Evolutionary conservation across 2,113 vertebrate species (phyloP).

Genomic region (Alethe diademata): DNA sequence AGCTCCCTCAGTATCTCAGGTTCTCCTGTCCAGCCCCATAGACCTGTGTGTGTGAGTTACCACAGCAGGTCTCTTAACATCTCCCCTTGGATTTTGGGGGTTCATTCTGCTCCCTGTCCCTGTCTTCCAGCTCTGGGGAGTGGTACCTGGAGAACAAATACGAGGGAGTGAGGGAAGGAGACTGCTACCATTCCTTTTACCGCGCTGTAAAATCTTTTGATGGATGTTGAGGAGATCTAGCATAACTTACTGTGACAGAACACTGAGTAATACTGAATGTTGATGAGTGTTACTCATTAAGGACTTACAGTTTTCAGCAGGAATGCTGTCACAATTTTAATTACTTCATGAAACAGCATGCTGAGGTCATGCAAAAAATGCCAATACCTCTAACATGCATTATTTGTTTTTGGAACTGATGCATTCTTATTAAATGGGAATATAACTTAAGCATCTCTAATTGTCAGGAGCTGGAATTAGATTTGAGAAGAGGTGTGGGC

Average conservation of each 20-base stretch:
- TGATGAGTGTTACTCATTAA: slow-evolving; percentile 15
- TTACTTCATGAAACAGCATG: not conserved
- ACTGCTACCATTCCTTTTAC: not conserved
- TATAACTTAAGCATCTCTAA: not conserved
- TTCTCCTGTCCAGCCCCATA: not conserved
- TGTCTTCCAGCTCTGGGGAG: not conserved
- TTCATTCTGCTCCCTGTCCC: not conserved
- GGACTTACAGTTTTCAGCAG: slow-evolving; percentile 5
- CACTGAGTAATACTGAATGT: not conserved
- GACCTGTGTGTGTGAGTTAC: not conserved
- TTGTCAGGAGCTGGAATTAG: not conserved
- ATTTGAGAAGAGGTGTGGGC: not conserved
- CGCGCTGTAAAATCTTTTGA: not conserved
- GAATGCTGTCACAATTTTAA: slow-evolving; percentile 18
- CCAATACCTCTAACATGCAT: not conserved
- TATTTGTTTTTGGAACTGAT: not conserved
- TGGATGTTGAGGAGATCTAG: not conserved
- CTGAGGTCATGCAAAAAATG: not conserved
- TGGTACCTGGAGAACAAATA: not conserved
- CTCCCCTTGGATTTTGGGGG: not conserved
- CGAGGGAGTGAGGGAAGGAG: not conserved
- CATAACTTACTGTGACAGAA: not conserved
- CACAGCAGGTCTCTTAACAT: not conserved
- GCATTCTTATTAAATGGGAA: not conserved
- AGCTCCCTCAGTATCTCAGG: no score